Evolutionary conservation across 2,888 invertebrate species (phyloP).

Genomic region (Acronicta psi): DNA sequence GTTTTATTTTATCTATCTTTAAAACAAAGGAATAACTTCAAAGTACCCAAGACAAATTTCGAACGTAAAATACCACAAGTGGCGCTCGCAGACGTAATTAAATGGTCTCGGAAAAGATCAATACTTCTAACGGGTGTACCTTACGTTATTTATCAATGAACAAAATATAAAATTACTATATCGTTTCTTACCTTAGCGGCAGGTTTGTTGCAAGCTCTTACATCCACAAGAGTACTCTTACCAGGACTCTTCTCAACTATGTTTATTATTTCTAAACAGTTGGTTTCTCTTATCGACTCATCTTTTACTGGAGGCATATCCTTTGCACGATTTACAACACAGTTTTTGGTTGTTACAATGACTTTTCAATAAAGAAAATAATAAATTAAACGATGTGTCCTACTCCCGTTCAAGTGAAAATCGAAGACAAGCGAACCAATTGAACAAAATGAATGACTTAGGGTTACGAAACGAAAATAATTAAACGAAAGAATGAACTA

Average conservation of each 20-base stretch:
- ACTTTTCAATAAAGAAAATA: no score
- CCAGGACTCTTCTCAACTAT: slow-evolving; percentile 85
- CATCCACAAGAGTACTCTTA: slow-evolving; percentile 89
- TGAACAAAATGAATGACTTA: slow-evolving; percentile 23
- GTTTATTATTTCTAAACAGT: slow-evolving; percentile 84
- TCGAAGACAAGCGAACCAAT: slow-evolving; percentile 61
- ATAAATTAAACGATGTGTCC: no score
- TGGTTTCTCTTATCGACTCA: slow-evolving; percentile 83
- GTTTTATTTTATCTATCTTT: not conserved
- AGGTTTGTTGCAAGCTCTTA: slow-evolving; percentile 92
- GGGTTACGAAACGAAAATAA: not conserved
- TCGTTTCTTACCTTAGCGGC: slow-evolving; percentile 88
- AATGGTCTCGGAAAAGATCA: slow-evolving; percentile 20
- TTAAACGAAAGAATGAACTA: slow-evolving; percentile 5
- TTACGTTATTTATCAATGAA: slow-evolving; percentile 9
- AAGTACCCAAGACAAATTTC: slow-evolving; percentile 10
- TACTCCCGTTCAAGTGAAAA: slow-evolving; percentile 58
- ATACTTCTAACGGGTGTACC: slow-evolving; percentile 20
- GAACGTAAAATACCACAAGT: slow-evolving; percentile 34
- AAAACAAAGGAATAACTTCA: slow-evolving; percentile 10
- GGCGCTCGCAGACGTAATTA: slow-evolving; percentile 8
- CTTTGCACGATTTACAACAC: slow-evolving; percentile 58
- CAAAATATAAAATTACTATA: not conserved
- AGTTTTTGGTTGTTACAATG: slow-evolving; percentile 27
- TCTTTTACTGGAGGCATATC: slow-evolving; percentile 88